Conservation (phyloP, 2,113 vertebrate species). For the Gallinago paraguaiae region DNA sequence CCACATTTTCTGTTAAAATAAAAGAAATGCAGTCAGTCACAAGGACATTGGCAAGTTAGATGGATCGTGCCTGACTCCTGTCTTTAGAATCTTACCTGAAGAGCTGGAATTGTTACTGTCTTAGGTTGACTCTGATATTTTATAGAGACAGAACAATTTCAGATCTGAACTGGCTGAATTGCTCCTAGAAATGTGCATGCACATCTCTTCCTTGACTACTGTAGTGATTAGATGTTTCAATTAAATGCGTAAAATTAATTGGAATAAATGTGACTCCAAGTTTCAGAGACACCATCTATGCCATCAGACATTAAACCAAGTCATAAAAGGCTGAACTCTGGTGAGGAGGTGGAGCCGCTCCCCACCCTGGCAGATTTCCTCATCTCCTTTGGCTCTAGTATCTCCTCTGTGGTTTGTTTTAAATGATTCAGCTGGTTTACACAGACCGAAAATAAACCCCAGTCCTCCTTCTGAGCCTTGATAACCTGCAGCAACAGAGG, state of each 20-base stretch:
- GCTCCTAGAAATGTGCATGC: not conserved
- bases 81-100: not conserved
- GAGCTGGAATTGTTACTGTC: not conserved
- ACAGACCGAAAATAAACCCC: not conserved
- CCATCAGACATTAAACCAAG: not conserved
- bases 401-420: not conserved
- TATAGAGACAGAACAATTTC: not conserved
- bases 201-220: accelerated
- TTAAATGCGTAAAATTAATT: not conserved
- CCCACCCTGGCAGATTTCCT: not conserved
- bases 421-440: not conserved
- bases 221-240: not conserved
- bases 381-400: not conserved
- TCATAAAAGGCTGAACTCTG: not conserved
- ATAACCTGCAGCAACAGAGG: not conserved
- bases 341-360: not conserved
- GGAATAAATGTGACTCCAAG: not conserved
- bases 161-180: not conserved
- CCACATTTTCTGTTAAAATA: not conserved
- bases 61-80: not conserved
- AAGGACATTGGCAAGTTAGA: not conserved
- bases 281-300: not conserved
- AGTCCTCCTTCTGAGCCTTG: not conserved
- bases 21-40: not conserved
- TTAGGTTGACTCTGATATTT: not conserved